phyloP scores from a whole-genome alignment of 2,888 invertebrate species.

The Drosophila bunnanda region DNA sequence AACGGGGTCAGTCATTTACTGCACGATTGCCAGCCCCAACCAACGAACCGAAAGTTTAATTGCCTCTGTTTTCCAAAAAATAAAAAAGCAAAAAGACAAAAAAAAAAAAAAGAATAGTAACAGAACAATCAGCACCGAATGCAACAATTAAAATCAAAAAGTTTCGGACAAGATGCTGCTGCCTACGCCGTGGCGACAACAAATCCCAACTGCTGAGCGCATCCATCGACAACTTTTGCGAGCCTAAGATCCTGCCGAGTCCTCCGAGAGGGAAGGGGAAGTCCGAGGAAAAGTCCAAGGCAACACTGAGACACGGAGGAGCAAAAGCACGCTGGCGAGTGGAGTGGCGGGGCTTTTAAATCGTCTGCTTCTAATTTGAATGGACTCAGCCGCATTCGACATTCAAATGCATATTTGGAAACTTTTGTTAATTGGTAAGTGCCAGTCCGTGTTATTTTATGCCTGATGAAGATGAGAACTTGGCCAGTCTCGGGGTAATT shows the following conservation, averaged over 20 bases:
- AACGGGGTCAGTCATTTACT: slow-evolving; percentile 79
- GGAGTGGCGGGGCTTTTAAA: slow-evolving; percentile 56
- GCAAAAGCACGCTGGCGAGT: slow-evolving; percentile 37
- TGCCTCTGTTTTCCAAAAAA: slow-evolving; percentile 47
- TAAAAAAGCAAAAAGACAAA: not conserved
- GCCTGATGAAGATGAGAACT: slow-evolving; percentile 38
- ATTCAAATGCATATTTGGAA: slow-evolving; percentile 84
- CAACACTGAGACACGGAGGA: not conserved
- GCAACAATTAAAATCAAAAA: slow-evolving; percentile 78
- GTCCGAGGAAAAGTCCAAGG: slow-evolving; percentile 5
- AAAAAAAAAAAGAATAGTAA: not conserved
- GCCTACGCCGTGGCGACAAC: slow-evolving; percentile 63
- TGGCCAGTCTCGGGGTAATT: slow-evolving; percentile 23
- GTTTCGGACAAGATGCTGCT: slow-evolving; percentile 72
- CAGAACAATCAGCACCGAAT: slow-evolving; percentile 46
- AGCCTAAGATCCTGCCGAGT: slow-evolving; percentile 30
- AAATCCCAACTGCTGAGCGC: slow-evolving; percentile 57
- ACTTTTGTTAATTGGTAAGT: slow-evolving; percentile 84
- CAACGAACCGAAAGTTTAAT: slow-evolving; percentile 75
- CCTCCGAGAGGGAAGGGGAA: slow-evolving; percentile 11
- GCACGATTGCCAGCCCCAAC: slow-evolving; percentile 69
- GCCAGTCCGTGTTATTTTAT: slow-evolving; percentile 59
- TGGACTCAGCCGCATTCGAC: slow-evolving; percentile 82
- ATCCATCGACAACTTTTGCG: slow-evolving; percentile 61
- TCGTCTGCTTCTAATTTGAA: slow-evolving; percentile 81